Evolutionary conservation across 2,797 vertebrate species (phyloP), one percentile per base, ranked within the genome.

Genomic region (Leucoraja ocellata): DNA sequence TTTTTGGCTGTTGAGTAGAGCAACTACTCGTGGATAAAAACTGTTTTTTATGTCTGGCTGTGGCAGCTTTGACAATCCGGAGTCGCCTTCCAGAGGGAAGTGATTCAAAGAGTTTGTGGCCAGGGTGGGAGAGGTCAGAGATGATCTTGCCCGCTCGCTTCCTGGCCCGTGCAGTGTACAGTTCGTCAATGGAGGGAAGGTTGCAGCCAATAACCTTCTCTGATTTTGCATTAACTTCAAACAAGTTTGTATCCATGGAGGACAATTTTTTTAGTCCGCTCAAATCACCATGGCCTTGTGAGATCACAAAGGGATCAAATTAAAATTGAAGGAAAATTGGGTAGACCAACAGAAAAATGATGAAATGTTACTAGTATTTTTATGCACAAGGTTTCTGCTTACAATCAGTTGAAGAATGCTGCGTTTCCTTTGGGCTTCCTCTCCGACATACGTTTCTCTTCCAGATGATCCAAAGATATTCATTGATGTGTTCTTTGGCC

Each of bases 351-450:
- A 16, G 61, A 65, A 88, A n/a, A 14, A n/a, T 36, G 36, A 88
- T 63, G 28, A 18, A 80, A 46, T 3, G 6, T 88, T 32, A 68
- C 9, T 2, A 6, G 32, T 7, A 63, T 74, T 74, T 74, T 74
- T 13, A 39, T 74, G 36, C 63, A 68, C 0, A 46, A 73, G 21
- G 21, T 46, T n/a, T 91, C 39, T 28, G 54, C 90, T 91, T 74
- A 91, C 90, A 74, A 91, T 74, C 68, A 91, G 54, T 6, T 91
- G 90, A 71, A 91, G 90, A 74, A 91, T 54, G 39, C 36, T 91
- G 36, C 68, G 65, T 54, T 91, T 91, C 28, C 90, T 91, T 91
- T 91, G 90, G 36, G 90, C 90, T 91, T 91, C 90, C 2, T 91
- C 90, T 73, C 90, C 90, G n/a, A 91, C 90, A 25, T 91, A 91